Evolutionary conservation across 2,888 invertebrate genomes (phyloP), one percentile per base, ranked within the genome.

Genomic region (Drymonia ruficornis): DNA sequence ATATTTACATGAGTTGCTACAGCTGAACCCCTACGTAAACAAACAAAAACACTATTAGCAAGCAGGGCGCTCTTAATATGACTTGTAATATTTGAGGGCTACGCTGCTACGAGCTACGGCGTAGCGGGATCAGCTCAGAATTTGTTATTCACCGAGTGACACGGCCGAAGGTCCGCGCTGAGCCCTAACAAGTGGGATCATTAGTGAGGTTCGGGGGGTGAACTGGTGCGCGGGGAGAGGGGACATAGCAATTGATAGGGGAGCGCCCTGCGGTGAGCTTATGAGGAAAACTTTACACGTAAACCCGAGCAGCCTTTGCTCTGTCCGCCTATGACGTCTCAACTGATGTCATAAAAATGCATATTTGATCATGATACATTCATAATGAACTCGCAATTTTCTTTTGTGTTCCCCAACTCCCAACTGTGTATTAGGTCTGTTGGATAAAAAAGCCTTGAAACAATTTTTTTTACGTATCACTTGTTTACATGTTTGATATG

Each of bases 181-280:
- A 91, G 89, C 87, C 88, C 83, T 89, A 91, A 91, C 91, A 91
- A 92, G 90, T 91, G 91, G 88, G 80, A 87, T 91, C 90, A 90
- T 92, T 91, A 91, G 89, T 82, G 81, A 78, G 75, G 76, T 79
- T 73, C 71, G 66, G 72, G 67, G 76, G 77, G 74, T 62, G 66
- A 52, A 59, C 58, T 50, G 58, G 56, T 64, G 54, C 47, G 57
- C 61, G 67, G 69, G 71, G 70, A 69, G 68, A 58, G 58, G 67
- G 52, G 71, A 72, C 69, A 76, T 66, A 78, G 85, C 87, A 86
- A 89, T 87, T 88, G 91, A 89, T 89, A 91, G 90, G 91, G 91
- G 89, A 88, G 86, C 84, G 76, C 80, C 81, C 84, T 86, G 85
- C 75, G 86, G 89, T 84, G 79, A 83, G 83, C 84, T 86, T 89